Evolutionary conservation across 2,888 invertebrate genomes (phyloP), one percentile per base, ranked within the genome.

Genomic region (Lasioglossum calceatum): DNA sequence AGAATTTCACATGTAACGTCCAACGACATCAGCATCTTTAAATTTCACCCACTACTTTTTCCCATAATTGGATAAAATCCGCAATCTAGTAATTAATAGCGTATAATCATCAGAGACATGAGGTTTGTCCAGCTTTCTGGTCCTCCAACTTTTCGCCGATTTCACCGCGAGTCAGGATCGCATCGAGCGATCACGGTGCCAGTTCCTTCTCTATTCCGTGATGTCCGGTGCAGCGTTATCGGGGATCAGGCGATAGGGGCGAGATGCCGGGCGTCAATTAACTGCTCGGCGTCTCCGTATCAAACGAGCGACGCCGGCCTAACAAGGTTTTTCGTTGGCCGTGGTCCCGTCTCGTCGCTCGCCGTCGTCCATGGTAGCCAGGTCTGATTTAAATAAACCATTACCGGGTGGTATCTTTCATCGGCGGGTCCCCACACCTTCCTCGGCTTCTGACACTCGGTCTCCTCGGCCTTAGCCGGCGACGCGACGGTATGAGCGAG

Each of bases 331-430:
- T 91, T 90, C 91, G 89, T 86, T 82, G 85, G 75, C 79, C 84
- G 79, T 84, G 75, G 84, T 36, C 36, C 70, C 70, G 54, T 39
- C 70, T 10, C 70, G 61, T 74, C 74, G 78, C 73, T 64, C 80
- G 61, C 50, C 78, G 78, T 61, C 81, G 54, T 54, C 44, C 78
- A 58, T 82, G 84, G 85, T 87, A 85, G 85, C 82, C 84, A 67
- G 77, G 67, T 83, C 89, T 92, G 93, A 93, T 93, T 93, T 93
- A 92, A 93, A 93, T 93, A 93, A 92, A 93, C 92, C 92, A 93
- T 93, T 93, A 93, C 92, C 87, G 93, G 92, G 91, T 91, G 93
- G 91, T 93, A 93, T 93, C 92, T 93, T 87, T 87, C 92, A 93
- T 93, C 92, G 91, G 83, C 32, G 32, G 32, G 32, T 32, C 32